Conservation (phyloP, 2,797 vertebrate species). For the Novumbra hubbsi region DNA sequence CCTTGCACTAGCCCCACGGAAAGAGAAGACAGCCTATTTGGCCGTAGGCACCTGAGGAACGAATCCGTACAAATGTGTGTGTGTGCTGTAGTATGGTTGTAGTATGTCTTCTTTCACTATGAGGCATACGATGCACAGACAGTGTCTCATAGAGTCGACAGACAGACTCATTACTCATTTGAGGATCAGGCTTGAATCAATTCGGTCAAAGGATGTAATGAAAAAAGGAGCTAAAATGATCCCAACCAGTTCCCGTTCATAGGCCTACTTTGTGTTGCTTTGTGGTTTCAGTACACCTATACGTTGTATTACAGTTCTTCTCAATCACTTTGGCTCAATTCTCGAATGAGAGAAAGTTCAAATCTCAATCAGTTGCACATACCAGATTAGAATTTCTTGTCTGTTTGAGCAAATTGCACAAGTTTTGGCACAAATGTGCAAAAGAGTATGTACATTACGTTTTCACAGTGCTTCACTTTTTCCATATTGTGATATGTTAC, state of each 20-base stretch:
- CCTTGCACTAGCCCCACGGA: conserved; percentile 4
- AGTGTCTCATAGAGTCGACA: not conserved
- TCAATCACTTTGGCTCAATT: no score
- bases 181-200: not conserved
- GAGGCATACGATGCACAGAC: not conserved
- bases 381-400: no score
- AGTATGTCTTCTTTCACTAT: not conserved
- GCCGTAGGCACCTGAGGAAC: not conserved
- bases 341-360: no score
- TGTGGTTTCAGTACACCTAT: no score
- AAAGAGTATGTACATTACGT: no score
- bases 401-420: no score
- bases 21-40: conserved; percentile 6
- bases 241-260: not conserved
- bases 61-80: no score
- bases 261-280: not conserved
- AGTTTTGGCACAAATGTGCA: no score
- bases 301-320: no score
- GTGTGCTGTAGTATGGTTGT: not conserved
- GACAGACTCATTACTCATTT: not conserved
- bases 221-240: not conserved
- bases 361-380: no score
- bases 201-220: not conserved
- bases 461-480: no score
- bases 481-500: no score